These are phyloP conservation scores for Hirtodrosophila cameraria DNA, from an alignment of 2,888 invertebrate species.

Conservation along the genomic window DNA sequence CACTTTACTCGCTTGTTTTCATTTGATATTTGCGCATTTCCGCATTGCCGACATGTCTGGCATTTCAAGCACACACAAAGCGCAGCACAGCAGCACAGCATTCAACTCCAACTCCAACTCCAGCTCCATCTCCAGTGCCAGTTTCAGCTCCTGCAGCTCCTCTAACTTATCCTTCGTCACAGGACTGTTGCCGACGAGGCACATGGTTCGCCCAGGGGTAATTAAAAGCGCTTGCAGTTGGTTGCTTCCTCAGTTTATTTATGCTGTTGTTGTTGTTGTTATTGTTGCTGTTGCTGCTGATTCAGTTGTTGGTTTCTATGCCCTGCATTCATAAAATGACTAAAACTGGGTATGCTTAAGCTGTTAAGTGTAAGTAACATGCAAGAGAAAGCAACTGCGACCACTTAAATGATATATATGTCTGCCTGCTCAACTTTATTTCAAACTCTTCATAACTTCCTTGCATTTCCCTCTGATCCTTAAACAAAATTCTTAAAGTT, in stretches of 20 bases:
- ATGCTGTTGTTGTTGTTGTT: conserved; percentile 23
- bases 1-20: conserved; percentile 58
- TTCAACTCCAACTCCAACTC: neutral
- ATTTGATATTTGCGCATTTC: conserved; percentile 74
- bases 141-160: conserved; percentile 12
- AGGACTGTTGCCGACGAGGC: conserved; percentile 32
- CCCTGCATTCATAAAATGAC: no score
- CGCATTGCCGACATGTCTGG: conserved; percentile 74
- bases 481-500: no score
- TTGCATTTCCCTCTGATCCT: no score
- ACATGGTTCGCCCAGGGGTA: conserved; percentile 53
- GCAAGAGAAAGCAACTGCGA: no score
- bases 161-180: neutral
- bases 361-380: no score
- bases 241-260: conserved; percentile 28
- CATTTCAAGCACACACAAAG: conserved; percentile 54
- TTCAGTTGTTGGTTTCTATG: conserved; percentile 16
- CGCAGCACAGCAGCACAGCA: conserved; percentile 26
- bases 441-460: no score
- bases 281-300: conserved; percentile 3
- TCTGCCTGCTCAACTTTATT: no score
- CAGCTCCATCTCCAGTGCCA: conserved; percentile 7
- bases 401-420: no score
- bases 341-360: no score
- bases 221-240: conserved; percentile 66